A percentile compares a stretch with the other conserved stretches of the same genome.
phyloP scores from a whole-genome alignment of 2,888 invertebrate species.

The Cynaeus angustus region DNA sequence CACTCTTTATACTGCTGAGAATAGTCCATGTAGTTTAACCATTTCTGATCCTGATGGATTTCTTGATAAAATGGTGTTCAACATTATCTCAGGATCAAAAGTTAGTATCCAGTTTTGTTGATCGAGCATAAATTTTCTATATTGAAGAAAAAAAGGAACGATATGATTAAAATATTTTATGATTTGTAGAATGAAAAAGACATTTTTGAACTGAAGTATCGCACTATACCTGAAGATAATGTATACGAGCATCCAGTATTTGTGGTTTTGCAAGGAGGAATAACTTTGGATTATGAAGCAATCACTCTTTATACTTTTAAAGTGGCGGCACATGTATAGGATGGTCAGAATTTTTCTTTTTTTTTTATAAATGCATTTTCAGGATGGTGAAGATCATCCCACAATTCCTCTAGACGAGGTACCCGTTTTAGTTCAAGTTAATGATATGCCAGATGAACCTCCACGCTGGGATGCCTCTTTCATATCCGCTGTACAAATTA shows the following conservation, averaged over 20 bases:
- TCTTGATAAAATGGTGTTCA: slow-evolving; percentile 53
- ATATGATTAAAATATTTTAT: too few relatives aligned
- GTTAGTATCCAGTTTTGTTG: too few relatives aligned
- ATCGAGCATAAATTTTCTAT: too few relatives aligned
- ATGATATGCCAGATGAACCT: slow-evolving; percentile 75
- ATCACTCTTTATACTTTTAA: slow-evolving; percentile 75
- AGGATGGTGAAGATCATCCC: slow-evolving; percentile 70
- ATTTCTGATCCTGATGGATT: slow-evolving; percentile 60
- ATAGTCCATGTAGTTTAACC: slow-evolving; percentile 52
- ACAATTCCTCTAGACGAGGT: slow-evolving; percentile 70
- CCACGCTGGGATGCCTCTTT: slow-evolving; percentile 75
- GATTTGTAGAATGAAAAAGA: slow-evolving; percentile 48
- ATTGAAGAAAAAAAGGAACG: too few relatives aligned
- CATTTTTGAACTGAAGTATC: slow-evolving; percentile 53
- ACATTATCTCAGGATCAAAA: neutral
- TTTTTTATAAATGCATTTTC: neutral
- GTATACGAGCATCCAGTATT: slow-evolving; percentile 51
- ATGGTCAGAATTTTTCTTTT: slow-evolving; percentile 65
- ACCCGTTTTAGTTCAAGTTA: slow-evolving; percentile 74
- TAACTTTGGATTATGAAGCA: slow-evolving; percentile 67
- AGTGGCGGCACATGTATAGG: slow-evolving; percentile 67
- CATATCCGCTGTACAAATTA: slow-evolving; percentile 74
- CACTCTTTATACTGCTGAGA: slow-evolving; percentile 47
- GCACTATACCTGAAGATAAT: slow-evolving; percentile 40
- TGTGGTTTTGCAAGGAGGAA: slow-evolving; percentile 55